Evolutionary conservation across 2,797 vertebrate genomes (phyloP).

Genomic region (Cuculus canorus): DNA sequence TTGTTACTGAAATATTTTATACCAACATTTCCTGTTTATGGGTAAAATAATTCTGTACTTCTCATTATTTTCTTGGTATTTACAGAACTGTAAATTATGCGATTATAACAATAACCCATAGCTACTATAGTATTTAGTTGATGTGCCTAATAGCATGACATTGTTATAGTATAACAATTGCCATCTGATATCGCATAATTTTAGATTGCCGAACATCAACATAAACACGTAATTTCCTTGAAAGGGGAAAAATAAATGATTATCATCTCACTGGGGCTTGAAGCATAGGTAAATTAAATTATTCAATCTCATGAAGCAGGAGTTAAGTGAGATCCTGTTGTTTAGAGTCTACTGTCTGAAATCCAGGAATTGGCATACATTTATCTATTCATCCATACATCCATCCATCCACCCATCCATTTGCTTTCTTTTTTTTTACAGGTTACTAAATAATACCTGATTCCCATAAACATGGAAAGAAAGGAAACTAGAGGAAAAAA

Average conservation of each 20-base stretch:
- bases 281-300: not conserved
- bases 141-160: not conserved
- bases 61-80: not conserved
- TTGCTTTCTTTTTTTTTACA: not conserved
- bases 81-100: slow-evolving; percentile 10
- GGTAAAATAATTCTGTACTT: not conserved
- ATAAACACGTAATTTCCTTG: not conserved
- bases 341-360: not conserved
- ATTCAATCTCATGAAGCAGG: not conserved
- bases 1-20: not conserved
- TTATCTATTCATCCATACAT: not conserved
- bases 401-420: not conserved
- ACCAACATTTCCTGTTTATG: not conserved
- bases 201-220: not conserved
- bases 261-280: not conserved
- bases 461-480: not conserved
- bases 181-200: not conserved
- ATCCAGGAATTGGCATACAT: not conserved
- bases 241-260: not conserved
- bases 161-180: not conserved
- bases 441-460: not conserved
- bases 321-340: not conserved
- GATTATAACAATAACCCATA: not conserved
- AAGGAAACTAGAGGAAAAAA: not conserved
- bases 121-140: not conserved